These are phyloP conservation scores for Leucophenga maculata DNA, from an alignment of 2,888 invertebrate species.

Conservation along the genomic window DNA sequence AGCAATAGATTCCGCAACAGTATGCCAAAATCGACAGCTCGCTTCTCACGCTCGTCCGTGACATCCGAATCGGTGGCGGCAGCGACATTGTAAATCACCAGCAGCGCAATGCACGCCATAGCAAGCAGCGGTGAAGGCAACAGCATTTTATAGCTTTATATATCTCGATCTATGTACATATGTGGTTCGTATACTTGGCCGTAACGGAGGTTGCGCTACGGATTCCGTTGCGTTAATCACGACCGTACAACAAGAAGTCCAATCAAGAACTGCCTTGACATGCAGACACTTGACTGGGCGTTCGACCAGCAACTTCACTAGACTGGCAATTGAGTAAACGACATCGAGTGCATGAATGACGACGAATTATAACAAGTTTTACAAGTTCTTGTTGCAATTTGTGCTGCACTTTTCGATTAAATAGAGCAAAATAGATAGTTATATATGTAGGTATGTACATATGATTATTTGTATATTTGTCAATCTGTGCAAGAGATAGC, in stretches of 20 bases:
- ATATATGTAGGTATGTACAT: not conserved
- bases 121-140: not conserved
- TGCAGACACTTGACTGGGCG: slow-evolving; percentile 34
- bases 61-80: no score
- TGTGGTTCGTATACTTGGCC: not conserved
- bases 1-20: slow-evolving; percentile 60
- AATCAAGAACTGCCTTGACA: slow-evolving; percentile 39
- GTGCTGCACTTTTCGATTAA: slow-evolving; percentile 45
- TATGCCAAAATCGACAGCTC: slow-evolving; percentile 59
- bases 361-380: slow-evolving; percentile 23
- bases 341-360: not conserved
- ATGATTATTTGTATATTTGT: not conserved
- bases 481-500: no score
- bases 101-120: not conserved
- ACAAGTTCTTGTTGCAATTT: slow-evolving; percentile 58
- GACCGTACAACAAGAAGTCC: slow-evolving; percentile 39
- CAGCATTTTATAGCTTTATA: not conserved
- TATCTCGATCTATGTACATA: not conserved
- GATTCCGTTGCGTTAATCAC: slow-evolving; percentile 2
- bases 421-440: slow-evolving; percentile 6
- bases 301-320: slow-evolving; percentile 40
- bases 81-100: not conserved
- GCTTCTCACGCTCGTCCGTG: slow-evolving; percentile 44
- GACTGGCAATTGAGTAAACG: not conserved
- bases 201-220: not conserved